phyloP scores from a whole-genome alignment of 2,113 vertebrate species.

The Catharus minimus region DNA sequence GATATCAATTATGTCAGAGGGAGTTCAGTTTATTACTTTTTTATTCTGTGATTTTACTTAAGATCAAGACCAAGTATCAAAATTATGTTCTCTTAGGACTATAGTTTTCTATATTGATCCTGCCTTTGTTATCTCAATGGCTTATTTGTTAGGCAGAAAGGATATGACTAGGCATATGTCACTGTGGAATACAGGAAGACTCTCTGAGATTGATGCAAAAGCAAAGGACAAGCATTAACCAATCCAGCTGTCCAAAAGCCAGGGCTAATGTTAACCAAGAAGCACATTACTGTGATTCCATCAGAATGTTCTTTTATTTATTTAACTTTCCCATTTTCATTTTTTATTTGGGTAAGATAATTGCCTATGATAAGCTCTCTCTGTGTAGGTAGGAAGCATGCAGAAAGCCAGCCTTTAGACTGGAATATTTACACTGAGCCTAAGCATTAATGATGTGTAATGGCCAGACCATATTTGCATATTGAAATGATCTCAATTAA shows the following conservation, averaged over 20 bases:
- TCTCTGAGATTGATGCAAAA: constrained; percentile 51
- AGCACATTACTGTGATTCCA: constrained; percentile 69
- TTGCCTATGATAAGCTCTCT: constrained; percentile 77
- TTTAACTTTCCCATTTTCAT: constrained; percentile 82
- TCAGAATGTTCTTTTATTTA: constrained; percentile 79
- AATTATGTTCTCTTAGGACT: not conserved
- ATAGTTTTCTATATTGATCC: not conserved
- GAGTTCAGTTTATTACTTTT: not conserved
- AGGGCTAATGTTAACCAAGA: constrained; percentile 68
- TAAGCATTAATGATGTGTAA: constrained; percentile 45
- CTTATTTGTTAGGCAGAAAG: constrained; percentile 36
- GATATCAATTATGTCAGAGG: not conserved
- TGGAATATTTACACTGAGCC: constrained; percentile 30
- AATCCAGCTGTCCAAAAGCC: constrained; percentile 67
- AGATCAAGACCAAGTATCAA: not conserved
- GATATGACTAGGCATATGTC: constrained; percentile 56
- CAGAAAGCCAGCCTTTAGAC: constrained; percentile 46
- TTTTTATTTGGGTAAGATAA: constrained; percentile 84
- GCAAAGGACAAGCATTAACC: constrained; percentile 69
- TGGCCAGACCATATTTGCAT: constrained; percentile 67
- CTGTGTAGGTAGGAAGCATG: constrained; percentile 61
- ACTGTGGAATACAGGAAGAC: constrained; percentile 50
- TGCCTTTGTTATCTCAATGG: constrained; percentile 5
- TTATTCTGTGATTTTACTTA: not conserved
- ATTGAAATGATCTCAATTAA: constrained; percentile 77